Base-by-base conservation (phyloP, 2,888 invertebrate genomes). In the Agrotis segetum region DNA sequence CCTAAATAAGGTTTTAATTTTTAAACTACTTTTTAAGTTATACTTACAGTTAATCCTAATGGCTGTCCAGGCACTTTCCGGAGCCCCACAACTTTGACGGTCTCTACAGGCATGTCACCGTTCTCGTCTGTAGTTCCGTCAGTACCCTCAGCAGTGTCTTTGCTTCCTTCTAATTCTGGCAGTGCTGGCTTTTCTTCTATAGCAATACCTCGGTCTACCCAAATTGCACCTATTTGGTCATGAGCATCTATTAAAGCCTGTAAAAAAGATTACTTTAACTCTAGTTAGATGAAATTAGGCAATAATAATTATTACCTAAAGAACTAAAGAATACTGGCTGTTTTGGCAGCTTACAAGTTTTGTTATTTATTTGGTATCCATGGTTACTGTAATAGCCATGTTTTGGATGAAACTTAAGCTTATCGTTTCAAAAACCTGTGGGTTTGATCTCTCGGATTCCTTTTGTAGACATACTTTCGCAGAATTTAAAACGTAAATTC, bases 41-140 rank as follows among this genome's bases (percentile, higher is more conserved):
- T 65, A 90, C 94, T 96, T 89, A 97, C 97, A 61, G 98, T 98
- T 82, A 98, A 93, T 88, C 99, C 99, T 94, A 99, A 94, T 40
- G 99, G 99, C 91, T 99, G 99, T 75, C 98, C 98, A 56, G 98
- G 97, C 89, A 97, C 97, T 90, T 98, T 98, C 70, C 98, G 97
- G 53, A 99, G 97, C 46, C 98, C 98, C 40, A 99, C 98, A 94
- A 99, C 98, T 93, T 99, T 97, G 46, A 99, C 98, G 53, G 98
- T 97, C 91, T 98, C 98, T 71, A 97, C 97, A 72, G 97, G 97
- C 97, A 98, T 98, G 86, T 97, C 96, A 92, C 94, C 97, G 91
- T 96, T 96, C 84, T 95, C 94, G 66, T 94, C 95, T 9, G 91
- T 90, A 74, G 85, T 90, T 5, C 91, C 93, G 50, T 91, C 90